Evolutionary conservation across 2,888 invertebrate species (phyloP), one percentile per base, ranked within the genome.

Genomic region (Muschampia staudingeri): DNA sequence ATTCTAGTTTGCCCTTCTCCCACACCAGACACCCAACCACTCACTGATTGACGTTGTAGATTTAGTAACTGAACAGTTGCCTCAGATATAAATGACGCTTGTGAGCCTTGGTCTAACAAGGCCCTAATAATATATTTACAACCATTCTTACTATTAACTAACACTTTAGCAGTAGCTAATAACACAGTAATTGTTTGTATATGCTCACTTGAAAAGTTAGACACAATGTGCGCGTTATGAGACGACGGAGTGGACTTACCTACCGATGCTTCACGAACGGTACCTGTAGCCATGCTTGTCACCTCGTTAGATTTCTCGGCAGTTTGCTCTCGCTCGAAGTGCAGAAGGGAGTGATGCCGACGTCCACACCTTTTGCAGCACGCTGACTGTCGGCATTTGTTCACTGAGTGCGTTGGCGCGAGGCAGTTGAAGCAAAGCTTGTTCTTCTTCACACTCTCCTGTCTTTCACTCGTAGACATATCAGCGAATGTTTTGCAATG

Each of bases 271-370:
- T 65, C 65, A 16, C 5, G 30, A 14, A 65, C 14, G 1, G 30
- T 65, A 65, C 65, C 65, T 65, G 30, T 34, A 19, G 65, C 30
- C 7, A 14, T 14, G 14, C 25, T 37, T 37, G 37, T 7, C 37
- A 3, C 37, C 7, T 37, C 6, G 37, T 37, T 61, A 37, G 37
- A 37, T 5, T 25, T 65, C 30, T 65, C 79, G 4, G 25, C 56
- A 56, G 56, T 56, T 19, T 25, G 2, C 19, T 16, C 8, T 56
- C 25, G 82, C 40, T 83, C 82, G 19, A 75, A 40, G 25, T 88
- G 86, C 7, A 88, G 70, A 14, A 87, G 12, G 1, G 81, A 69
- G 56, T 88, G 88, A 77, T 87, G 88, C n/a, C 83, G 77, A 19
- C 82, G 40, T 4, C 85, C 83, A 83, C 86, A 88, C 14, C 52